Percentiles rank a stretch among this genome's conserved stretches.
phyloP scores from a whole-genome alignment of 2,888 invertebrate genomes.

The Tupiocoris notatus region DNA sequence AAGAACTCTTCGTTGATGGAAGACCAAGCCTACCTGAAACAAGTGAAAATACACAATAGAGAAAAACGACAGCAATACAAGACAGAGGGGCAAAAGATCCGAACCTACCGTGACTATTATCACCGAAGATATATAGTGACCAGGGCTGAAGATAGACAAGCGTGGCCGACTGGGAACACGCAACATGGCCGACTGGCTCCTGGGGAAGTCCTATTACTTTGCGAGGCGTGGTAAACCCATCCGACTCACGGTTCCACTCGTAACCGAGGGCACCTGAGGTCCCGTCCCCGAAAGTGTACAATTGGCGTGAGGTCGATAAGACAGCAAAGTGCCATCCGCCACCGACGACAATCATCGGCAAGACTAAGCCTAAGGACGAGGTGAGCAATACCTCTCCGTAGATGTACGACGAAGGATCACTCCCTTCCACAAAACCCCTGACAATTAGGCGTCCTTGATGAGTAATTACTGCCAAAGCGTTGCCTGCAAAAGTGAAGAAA shows the following conservation, averaged over 20 bases:
- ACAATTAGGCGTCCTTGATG: not conserved
- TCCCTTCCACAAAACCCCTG: not conserved
- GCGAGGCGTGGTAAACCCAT: not conserved
- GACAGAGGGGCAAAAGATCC: no score
- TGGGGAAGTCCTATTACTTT: not conserved
- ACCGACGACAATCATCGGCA: slow-evolving; percentile 7
- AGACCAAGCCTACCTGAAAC: not conserved
- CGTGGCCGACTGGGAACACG: slow-evolving; percentile 6
- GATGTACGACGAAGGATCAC: not conserved
- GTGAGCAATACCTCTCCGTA: not conserved
- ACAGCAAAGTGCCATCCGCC: slow-evolving; percentile 31
- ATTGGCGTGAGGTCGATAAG: not conserved
- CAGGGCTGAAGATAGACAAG: slow-evolving; percentile 17
- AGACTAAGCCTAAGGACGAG: not conserved
- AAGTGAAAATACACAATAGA: no score
- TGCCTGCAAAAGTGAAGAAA: no score
- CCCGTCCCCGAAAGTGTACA: slow-evolving; percentile 22
- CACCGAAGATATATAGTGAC: slow-evolving; percentile 20
- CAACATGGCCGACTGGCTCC: slow-evolving; percentile 1
- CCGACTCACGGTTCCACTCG: slow-evolving; percentile 3
- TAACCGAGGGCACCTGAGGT: slow-evolving; percentile 5
- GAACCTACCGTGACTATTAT: no score
- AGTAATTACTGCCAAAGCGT: not conserved
- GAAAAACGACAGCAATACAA: no score
- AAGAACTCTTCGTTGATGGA: not conserved